Base-by-base conservation (phyloP, 2,888 invertebrate genomes). In the Pachycephus smyrnensis region DNA sequence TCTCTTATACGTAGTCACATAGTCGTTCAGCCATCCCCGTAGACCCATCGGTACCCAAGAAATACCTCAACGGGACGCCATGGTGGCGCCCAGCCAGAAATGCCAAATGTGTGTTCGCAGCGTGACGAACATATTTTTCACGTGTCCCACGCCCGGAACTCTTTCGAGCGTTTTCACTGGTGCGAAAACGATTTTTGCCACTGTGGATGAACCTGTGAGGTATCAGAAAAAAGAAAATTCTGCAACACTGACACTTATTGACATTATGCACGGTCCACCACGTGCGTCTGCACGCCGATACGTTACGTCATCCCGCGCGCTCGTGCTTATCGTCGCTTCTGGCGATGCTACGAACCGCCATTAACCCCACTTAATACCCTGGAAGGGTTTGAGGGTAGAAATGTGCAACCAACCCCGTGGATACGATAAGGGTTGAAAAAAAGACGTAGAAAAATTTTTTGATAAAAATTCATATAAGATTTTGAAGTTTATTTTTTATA, bases 81-180 rank as follows among this genome's bases (percentile, higher is more conserved):
- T 11, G 37, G 78, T 82, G 84, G 80, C 83, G 79, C 71, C 30
- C 75, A 69, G 80, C 83, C 82, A 84, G 80, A 81, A 81, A 78
- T 77, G 76, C 77, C 78, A 75, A 75, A 75, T 33, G 76, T 76
- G 75, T 79, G 68, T 68, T 77, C 30, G 36, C n/a, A 35, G 37
- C 35, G 37, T 33, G 33, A 35, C 36, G 11, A 23, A 74, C 30
- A 23, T 36, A 74, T 36, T 36, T 74, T 35, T 74, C 30, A 35
- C 71, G 71, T 32, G 71, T 71, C 12, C 74, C 37, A 35, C 33
- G 12, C 12, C 74, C 33, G n/a, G 12, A 2, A 35, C 73, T 3
- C 33, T 32, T 73, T 73, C 33, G 3, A 35, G 3, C 9, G 9
- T 40, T 23, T 23, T 23, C 23, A 2, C 23, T 23, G 4, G 23